A percentile compares a stretch with the other conserved stretches of the same genome.
These are phyloP conservation scores for Alaudala cheleensis DNA, from an alignment of 2,113 vertebrate genomes.

Conservation along the genomic window DNA sequence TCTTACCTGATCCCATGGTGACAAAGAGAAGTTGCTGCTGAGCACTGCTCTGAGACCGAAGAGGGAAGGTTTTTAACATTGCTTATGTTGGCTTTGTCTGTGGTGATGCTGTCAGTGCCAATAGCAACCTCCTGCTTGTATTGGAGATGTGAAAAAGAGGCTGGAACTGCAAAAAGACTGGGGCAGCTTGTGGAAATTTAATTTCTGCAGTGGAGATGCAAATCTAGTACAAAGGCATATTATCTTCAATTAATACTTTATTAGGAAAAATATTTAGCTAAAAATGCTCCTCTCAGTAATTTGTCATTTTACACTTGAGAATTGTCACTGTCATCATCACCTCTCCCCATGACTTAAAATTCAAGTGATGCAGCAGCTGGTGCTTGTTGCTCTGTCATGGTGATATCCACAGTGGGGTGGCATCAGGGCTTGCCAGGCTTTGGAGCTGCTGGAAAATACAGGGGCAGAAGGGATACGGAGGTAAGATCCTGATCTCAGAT, in stretches of 20 bases:
- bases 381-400: not conserved
- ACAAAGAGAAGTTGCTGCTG: not conserved
- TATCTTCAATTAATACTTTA: not conserved
- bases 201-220: not conserved
- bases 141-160: not conserved
- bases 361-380: not conserved
- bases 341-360: not conserved
- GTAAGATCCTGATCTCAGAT: not conserved
- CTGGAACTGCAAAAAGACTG: not conserved
- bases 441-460: not conserved
- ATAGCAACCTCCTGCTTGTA: not conserved
- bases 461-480: not conserved
- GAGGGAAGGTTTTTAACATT: not conserved
- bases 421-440: not conserved
- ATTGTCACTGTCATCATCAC: not conserved
- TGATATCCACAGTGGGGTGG: accelerated
- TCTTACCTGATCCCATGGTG: accelerated
- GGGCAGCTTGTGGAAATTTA: not conserved
- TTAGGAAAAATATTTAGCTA: not conserved
- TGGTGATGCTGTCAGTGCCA: not conserved
- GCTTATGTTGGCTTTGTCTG: not conserved
- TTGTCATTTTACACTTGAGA: not conserved
- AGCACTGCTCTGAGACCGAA: not conserved
- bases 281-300: not conserved
- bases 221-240: not conserved